Evolutionary conservation across 2,113 vertebrate genomes (phyloP), one percentile per base, ranked within the genome.

Genomic region (Malaclemys terrapin): DNA sequence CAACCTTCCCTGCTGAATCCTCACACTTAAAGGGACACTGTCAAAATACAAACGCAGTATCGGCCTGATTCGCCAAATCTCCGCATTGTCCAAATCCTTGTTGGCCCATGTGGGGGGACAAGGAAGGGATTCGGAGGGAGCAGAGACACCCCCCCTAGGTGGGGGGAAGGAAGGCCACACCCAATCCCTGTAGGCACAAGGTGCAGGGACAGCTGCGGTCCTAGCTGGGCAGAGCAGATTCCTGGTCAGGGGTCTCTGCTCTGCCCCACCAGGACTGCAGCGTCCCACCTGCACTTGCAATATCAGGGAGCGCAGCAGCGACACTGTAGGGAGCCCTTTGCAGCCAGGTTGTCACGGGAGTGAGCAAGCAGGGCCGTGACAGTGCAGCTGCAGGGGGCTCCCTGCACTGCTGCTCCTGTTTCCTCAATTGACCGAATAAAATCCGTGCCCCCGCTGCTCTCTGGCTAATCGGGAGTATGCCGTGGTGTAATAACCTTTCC

Each of bases 401-500:
- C 65, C 35, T 69, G 17, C 17, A 10, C 16, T 20, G 35, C 65
- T 69, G 65, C 35, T 38, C 65, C 35, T 10, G 8, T 69, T 69
- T 69, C 65, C 35, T 69, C 35, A 4, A 17, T n/a, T 69, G 16
- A 10, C 16, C 4, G 1, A 38, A 69, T 38, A 69, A n/a, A 69
- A 69, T 20, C 8, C 16, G 8, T n/a, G 65, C 20, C 65, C 65
- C 35, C 17, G 42, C 17, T 10, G 8, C 17, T 69, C n/a, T 10
- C 65, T 8, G 2, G 35, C 17, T n/a, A 69, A n/a, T 35, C 8
- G 16, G 35, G 65, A 10, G 17, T 19, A 14, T 29, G 14, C 35
- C 35, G 35, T 0, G 2, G 49, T 7, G 0, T 11, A 69, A 50
- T 4, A 3, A 47, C 24, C 42, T 47, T 38, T 76, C 75, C 42